These are phyloP conservation scores for Pseudonaja textilis DNA, from an alignment of 2,113 vertebrate genomes.

Conservation along the genomic window DNA sequence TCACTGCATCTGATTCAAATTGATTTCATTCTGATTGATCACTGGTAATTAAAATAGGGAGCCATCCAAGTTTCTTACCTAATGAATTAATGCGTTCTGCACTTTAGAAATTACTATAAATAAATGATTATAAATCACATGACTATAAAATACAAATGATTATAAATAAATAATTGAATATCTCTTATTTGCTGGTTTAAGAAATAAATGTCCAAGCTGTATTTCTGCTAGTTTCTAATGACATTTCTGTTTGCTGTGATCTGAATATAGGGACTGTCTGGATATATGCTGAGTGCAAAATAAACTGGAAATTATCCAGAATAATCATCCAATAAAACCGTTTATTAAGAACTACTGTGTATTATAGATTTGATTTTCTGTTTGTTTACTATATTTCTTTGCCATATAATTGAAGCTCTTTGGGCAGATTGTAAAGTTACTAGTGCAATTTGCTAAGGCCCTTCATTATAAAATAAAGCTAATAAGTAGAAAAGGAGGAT, in stretches of 20 bases:
- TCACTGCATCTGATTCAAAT: neutral
- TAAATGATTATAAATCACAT: neutral
- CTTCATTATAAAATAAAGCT: neutral
- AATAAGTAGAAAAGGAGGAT: neutral
- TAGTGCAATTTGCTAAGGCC: neutral
- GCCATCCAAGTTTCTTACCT: neutral
- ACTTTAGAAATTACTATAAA: neutral
- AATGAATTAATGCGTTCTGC: neutral
- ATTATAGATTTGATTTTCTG: neutral
- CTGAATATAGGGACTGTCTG: neutral
- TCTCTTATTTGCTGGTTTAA: neutral
- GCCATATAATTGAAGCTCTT: neutral
- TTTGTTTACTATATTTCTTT: neutral
- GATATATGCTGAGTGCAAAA: neutral
- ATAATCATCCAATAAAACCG: neutral
- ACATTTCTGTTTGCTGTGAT: neutral
- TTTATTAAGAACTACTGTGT: neutral
- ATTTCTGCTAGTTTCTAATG: neutral
- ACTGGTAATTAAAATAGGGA: neutral
- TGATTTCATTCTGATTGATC: neutral
- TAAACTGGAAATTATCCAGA: neutral
- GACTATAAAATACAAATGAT: neutral
- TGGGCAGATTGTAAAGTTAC: neutral
- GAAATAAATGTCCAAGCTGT: neutral
- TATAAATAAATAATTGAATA: neutral